Evolutionary conservation across 2,888 invertebrate species (phyloP).

Genomic region (Brenthis ino): DNA sequence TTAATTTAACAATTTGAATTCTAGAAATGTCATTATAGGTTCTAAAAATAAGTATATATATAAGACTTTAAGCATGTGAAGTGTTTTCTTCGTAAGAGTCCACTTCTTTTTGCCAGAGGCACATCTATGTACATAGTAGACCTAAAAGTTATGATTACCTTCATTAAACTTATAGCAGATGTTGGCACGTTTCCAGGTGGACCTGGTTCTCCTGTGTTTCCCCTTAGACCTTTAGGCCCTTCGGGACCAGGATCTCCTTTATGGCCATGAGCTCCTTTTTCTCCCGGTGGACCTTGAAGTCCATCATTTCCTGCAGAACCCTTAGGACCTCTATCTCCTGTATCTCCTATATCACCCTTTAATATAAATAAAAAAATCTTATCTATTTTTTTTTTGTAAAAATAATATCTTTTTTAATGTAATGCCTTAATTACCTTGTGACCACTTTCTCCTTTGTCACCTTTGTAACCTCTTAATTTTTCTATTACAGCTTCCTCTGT

Average conservation of each 20-base stretch:
- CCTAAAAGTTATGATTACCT: conserved; percentile 37
- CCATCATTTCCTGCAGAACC: conserved; percentile 58
- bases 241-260: conserved; percentile 75
- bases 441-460: conserved; percentile 55
- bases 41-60: too few species aligned
- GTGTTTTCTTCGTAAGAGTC: too few species aligned
- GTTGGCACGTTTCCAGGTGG: conserved; percentile 58
- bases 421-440: conserved; percentile 49
- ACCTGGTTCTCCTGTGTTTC: conserved; percentile 87
- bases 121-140: too few species aligned
- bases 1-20: too few species aligned
- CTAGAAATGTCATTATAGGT: too few species aligned
- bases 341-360: conserved; percentile 87
- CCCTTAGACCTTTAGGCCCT: conserved; percentile 74
- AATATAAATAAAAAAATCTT: conserved; percentile 16
- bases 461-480: conserved; percentile 59
- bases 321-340: conserved; percentile 81
- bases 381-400: not conserved
- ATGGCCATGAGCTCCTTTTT: conserved; percentile 83
- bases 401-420: not conserved
- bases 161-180: conserved; percentile 41
- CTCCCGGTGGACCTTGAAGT: conserved; percentile 84
- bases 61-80: too few species aligned
- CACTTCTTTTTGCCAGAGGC: too few species aligned
- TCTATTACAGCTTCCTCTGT: conserved; percentile 57